Evolutionary conservation across 2,113 vertebrate genomes (phyloP).

Genomic region (Myiagra hebetior): DNA sequence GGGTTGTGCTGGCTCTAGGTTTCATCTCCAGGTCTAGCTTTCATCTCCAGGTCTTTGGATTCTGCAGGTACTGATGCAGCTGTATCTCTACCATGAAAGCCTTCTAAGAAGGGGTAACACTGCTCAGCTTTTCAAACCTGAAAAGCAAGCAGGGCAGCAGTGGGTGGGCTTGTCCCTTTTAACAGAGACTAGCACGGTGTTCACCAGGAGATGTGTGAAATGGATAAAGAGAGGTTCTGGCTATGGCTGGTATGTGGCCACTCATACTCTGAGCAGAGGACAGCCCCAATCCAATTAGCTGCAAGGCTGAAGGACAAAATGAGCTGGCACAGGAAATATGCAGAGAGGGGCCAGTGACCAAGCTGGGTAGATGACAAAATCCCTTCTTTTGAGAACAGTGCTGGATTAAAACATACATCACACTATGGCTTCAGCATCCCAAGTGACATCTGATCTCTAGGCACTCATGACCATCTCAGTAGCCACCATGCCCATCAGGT

Average conservation of each 20-base stretch:
- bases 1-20: neutral
- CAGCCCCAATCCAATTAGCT: neutral
- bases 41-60: neutral
- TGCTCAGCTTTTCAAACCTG: neutral
- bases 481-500: neutral
- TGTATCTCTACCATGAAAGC: neutral
- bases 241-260: accelerated
- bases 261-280: neutral
- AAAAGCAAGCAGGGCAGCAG: neutral
- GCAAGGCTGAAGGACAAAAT: neutral
- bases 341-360: neutral
- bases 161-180: neutral
- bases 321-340: neutral
- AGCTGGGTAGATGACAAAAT: neutral
- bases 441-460: neutral
- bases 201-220: neutral
- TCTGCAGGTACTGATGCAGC: neutral
- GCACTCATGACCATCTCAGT: neutral
- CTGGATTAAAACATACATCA: neutral
- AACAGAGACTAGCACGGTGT: neutral
- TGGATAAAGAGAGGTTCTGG: neutral
- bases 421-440: neutral
- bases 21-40: neutral
- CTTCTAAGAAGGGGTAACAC: neutral
- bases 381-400: neutral